phyloP scores from a whole-genome alignment of 2,888 invertebrate species.

The Dusona sp. region DNA sequence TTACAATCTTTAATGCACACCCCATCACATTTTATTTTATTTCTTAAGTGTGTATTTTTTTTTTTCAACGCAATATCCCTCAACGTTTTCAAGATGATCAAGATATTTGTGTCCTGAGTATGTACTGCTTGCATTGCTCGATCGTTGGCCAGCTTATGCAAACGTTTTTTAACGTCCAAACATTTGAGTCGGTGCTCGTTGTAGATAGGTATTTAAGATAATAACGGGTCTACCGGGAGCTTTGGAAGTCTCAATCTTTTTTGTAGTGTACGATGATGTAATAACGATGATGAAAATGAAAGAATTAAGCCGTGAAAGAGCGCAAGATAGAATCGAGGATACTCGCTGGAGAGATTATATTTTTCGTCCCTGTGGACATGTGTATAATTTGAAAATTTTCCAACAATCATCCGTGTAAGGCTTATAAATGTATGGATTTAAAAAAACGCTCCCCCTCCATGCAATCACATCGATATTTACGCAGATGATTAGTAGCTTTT shows the following conservation, averaged over 20 bases:
- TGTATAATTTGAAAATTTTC: background rate
- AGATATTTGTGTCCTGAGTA: conserved; percentile 14
- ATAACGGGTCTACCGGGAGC: conserved; percentile 24
- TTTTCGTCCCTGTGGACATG: background rate
- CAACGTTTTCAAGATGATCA: background rate
- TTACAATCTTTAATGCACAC: conserved; percentile 24
- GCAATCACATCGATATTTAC: background rate
- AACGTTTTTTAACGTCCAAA: conserved; percentile 16
- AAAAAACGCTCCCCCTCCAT: too few relatives aligned
- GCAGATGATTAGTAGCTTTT: background rate
- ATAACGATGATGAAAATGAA: conserved; percentile 2
- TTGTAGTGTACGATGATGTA: background rate
- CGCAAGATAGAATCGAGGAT: conserved; percentile 4
- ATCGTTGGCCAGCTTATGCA: conserved; percentile 52
- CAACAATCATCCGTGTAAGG: too few relatives aligned
- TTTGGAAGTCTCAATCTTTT: conserved; percentile 8
- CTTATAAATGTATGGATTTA: too few relatives aligned
- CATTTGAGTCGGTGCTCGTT: background rate
- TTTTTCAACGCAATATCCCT: background rate
- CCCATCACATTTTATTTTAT: conserved; percentile 20
- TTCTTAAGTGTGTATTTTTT: background rate
- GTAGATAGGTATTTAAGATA: conserved; percentile 50
- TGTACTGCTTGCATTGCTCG: conserved; percentile 17
- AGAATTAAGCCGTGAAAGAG: conserved; percentile 3
- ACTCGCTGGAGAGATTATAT: background rate